Evolutionary conservation across 2,113 vertebrate genomes (phyloP).

Genomic region (Crotophaga sulcirostris): DNA sequence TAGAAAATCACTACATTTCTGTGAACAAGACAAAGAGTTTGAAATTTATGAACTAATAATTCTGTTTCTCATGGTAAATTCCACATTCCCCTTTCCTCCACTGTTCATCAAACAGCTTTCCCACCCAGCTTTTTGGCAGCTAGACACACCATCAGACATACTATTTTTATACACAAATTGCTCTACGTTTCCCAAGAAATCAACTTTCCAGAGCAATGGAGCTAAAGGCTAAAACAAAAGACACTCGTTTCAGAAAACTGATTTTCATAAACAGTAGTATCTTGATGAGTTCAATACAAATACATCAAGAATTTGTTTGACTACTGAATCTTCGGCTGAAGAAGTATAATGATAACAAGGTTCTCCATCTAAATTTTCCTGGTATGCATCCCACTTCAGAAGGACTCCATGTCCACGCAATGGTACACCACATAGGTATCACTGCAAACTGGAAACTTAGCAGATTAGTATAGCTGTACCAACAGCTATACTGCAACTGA

Average conservation of each 20-base stretch:
- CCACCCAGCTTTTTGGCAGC: neutral
- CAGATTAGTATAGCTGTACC: neutral
- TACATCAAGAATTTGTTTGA: neutral
- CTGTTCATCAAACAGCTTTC: neutral
- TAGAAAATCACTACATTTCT: neutral
- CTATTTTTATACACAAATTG: neutral
- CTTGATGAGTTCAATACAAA: neutral
- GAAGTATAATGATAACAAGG: neutral
- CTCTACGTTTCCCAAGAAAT: neutral
- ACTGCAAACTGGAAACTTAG: neutral
- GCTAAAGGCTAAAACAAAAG: neutral
- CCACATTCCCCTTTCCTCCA: neutral
- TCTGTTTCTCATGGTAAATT: neutral
- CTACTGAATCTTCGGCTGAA: neutral
- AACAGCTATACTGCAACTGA: neutral
- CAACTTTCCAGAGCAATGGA: neutral
- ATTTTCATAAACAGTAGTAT: neutral
- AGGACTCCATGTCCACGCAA: neutral
- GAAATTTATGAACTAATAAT: neutral
- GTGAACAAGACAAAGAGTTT: neutral
- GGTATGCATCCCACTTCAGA: neutral
- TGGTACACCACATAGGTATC: neutral
- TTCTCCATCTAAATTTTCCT: neutral
- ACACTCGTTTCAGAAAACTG: neutral
- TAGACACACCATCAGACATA: neutral